Percentiles rank a stretch among this genome's conserved stretches.
phyloP scores from a whole-genome alignment of 37 sponge, comb jelly and placozoan species.

The Spongia lamella region DNA sequence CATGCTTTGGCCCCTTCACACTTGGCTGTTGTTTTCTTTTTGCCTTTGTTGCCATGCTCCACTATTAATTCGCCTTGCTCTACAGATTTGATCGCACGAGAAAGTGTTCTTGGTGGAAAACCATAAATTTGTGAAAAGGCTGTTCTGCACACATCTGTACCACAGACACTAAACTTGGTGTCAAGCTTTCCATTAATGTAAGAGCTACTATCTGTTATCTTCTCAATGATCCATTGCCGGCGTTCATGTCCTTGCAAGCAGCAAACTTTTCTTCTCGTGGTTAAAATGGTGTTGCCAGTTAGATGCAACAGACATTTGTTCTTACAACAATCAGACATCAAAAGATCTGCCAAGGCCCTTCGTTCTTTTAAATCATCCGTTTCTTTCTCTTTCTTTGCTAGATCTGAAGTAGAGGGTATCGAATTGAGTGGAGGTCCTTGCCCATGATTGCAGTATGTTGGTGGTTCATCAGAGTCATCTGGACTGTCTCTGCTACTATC shows the following conservation, averaged over 20 bases:
- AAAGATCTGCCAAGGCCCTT: too few species aligned
- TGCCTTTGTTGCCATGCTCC: constrained; percentile 17
- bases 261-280: neutral
- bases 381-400: too few species aligned
- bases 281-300: neutral
- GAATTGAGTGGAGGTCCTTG: too few species aligned
- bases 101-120: neutral
- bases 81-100: neutral
- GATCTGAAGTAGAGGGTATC: too few species aligned
- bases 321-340: neutral
- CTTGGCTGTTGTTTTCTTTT: neutral
- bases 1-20: constrained; percentile 7
- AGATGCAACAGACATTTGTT: neutral
- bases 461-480: too few species aligned
- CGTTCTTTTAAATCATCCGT: too few species aligned
- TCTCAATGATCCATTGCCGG: neutral
- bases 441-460: too few species aligned
- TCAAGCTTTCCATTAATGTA: neutral
- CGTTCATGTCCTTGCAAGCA: neutral
- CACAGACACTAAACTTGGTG: neutral
- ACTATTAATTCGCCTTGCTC: neutral
- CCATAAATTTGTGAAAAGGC: neutral
- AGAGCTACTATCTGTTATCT: neutral
- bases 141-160: neutral
- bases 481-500: too few species aligned